Evolutionary conservation across 64 coral and sea anemone genomes (phyloP).

Genomic region (Stylophora pistillata): DNA sequence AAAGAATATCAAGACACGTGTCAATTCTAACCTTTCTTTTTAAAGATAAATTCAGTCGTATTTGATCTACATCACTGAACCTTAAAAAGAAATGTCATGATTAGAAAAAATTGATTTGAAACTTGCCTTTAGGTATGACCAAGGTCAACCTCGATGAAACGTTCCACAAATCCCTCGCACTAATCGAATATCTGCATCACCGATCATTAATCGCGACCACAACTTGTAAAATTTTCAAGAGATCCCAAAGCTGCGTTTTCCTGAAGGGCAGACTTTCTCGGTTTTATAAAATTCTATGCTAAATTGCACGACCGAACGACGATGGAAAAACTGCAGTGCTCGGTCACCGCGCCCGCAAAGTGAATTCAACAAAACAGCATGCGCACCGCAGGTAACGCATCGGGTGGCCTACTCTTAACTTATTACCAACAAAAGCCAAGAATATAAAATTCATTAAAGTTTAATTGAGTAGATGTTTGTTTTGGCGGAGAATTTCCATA

Average conservation of each 20-base stretch:
- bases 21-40: neutral
- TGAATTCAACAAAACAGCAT: conserved; percentile 26
- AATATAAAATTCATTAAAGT: neutral
- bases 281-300: neutral
- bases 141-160: neutral
- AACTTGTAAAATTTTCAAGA: neutral
- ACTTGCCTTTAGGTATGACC: conserved; percentile 21
- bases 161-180: neutral
- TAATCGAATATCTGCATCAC: neutral
- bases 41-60: neutral
- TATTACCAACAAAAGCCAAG: neutral
- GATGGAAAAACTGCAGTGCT: neutral
- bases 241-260: neutral
- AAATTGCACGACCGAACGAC: neutral
- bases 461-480: too few species aligned
- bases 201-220: neutral
- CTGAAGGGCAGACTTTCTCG: neutral
- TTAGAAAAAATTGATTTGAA: neutral
- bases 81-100: neutral
- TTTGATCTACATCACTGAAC: neutral
- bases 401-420: neutral
- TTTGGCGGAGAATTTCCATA: too few species aligned
- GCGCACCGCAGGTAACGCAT: conserved; percentile 22
- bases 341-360: neutral
- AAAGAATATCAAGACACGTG: neutral